These are phyloP conservation scores for Ectemnius lituratus DNA, from an alignment of 2,888 invertebrate genomes.

Conservation along the genomic window DNA sequence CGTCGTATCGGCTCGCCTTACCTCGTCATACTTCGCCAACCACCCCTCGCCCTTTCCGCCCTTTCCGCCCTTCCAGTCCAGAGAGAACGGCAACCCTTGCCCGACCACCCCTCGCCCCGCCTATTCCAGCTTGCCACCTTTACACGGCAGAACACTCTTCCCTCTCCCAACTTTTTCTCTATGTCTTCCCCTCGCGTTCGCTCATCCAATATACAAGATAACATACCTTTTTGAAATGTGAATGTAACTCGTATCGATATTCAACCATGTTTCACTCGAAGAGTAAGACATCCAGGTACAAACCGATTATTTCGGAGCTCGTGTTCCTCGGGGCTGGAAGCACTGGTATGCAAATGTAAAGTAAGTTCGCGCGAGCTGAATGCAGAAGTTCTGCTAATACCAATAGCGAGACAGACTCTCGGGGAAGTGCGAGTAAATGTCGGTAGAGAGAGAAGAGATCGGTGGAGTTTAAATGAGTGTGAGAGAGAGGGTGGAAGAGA, in stretches of 20 bases:
- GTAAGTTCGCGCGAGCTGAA: not conserved
- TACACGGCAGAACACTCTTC: constrained; percentile 19
- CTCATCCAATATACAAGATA: too few relatives aligned
- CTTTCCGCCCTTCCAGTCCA: not conserved
- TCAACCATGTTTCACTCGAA: not conserved
- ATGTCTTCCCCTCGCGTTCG: too few relatives aligned
- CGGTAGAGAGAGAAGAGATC: too few relatives aligned
- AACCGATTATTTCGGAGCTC: too few relatives aligned
- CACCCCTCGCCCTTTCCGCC: constrained; percentile 28
- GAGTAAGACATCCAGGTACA: too few relatives aligned
- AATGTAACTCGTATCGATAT: not conserved
- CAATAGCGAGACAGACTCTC: not conserved
- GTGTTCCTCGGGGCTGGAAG: not conserved
- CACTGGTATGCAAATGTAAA: not conserved
- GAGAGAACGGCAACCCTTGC: not conserved
- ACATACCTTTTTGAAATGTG: too few relatives aligned
- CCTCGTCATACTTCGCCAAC: constrained; percentile 32
- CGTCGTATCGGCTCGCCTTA: not conserved
- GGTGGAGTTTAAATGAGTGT: too few relatives aligned
- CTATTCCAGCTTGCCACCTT: constrained; percentile 29
- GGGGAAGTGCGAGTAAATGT: not conserved
- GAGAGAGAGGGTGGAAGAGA: not conserved
- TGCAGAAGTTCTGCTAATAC: not conserved
- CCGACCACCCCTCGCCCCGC: constrained; percentile 39
- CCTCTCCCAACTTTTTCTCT: too few relatives aligned